Evolutionary conservation across 2,797 vertebrate genomes (phyloP), one percentile per base, ranked within the genome.

Genomic region (Pseudomugil gertrudae): DNA sequence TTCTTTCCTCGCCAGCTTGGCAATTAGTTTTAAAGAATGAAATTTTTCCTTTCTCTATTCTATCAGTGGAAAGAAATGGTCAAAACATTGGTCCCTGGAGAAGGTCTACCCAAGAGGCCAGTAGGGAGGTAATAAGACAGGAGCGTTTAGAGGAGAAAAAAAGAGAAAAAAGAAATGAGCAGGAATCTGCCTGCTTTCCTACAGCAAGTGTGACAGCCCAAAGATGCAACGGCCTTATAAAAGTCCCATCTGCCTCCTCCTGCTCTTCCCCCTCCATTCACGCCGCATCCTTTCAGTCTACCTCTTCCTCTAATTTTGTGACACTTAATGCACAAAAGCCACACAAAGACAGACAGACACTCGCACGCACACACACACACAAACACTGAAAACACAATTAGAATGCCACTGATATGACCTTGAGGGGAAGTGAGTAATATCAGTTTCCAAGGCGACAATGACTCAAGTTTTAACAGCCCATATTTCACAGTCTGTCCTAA

Each of bases 371-470:
- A 45, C 57, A 64, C 48, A 45, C 57, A 24, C 24, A 38, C 68
- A 50, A 54, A 59, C 54, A 57, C 63, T 40, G 64, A 80, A 87
- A 86, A 72, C 78, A 75, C 69, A 85, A 92, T 93, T 89, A 89
- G 87, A 89, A 84, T 92, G 87, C 90, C 83, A 85, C 69, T 69
- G 80, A 71, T 57, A 38, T 88, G 92, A 94, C 92, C 93, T 94
- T 93, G 89, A 90, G 78, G 84, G 90, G 88, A 90, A 88, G 80
- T 89, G 84, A 87, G 75, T 85, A 85, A 92, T 89, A 84, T 88
- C 81, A 77, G 90, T 93, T 93, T 89, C 90, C 88, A 87, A 90
- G 90, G 91, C 80, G 78, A 93, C 90, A 89, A 87, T 87, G 84
- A 81, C 76, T 88, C 77, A 75, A 90, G 85, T 84, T 88, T 84